Conservation (phyloP, 2,888 invertebrate genomes). For the Acleris cristana region DNA sequence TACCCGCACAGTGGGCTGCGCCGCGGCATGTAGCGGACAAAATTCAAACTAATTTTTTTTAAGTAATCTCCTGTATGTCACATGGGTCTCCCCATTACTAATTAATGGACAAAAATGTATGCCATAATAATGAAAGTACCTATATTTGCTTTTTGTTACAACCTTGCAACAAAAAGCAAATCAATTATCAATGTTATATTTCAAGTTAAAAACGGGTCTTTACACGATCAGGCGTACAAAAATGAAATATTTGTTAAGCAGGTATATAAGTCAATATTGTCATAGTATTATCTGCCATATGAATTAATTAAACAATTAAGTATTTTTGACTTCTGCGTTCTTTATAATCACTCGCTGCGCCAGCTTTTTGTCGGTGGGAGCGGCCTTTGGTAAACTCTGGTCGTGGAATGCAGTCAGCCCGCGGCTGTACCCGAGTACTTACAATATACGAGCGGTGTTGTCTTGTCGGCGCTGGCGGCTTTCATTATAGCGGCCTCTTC, state of each 20-base stretch:
- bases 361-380: slow-evolving; percentile 36
- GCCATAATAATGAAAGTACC: too few relatives aligned
- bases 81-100: too few relatives aligned
- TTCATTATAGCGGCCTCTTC: slow-evolving; percentile 47
- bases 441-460: slow-evolving; percentile 49
- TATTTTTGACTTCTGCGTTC: not conserved
- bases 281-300: too few relatives aligned
- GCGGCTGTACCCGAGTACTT: slow-evolving; percentile 51
- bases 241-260: too few relatives aligned
- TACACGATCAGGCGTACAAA: too few relatives aligned
- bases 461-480: slow-evolving; percentile 49
- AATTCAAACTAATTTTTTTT: not conserved
- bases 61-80: too few relatives aligned
- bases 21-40: not conserved
- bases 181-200: too few relatives aligned
- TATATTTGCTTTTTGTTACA: not conserved
- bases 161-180: too few relatives aligned
- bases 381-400: slow-evolving; percentile 49
- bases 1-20: slow-evolving; percentile 20
- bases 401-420: slow-evolving; percentile 54
- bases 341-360: slow-evolving; percentile 30
- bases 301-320: not conserved
- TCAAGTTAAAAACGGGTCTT: too few relatives aligned
- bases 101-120: not conserved
- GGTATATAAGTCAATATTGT: too few relatives aligned